Base-by-base conservation (phyloP, 2,113 vertebrate genomes). In the Thoracochromis brauschi region DNA sequence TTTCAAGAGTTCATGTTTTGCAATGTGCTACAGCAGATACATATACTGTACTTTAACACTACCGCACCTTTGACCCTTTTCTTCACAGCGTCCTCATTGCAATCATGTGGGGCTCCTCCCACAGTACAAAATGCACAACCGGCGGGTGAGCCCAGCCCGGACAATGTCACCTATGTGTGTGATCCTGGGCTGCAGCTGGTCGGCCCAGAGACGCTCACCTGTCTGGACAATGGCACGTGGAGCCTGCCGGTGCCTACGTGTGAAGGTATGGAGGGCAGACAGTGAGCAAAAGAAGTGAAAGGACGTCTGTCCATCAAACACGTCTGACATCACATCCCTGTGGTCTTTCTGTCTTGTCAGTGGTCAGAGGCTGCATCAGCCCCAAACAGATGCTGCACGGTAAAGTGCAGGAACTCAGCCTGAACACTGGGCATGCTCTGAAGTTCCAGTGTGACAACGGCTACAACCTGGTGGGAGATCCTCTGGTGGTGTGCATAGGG, bases 191-290 rank as follows among this genome's bases (percentile, higher is more conserved):
- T 98, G 94, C 96, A 96, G 51, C 94, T 99, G 31, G 94, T 96
- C 49, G 98, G 97, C 24, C 83, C 95, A 9, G 88, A 97, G 38
- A 96, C 92, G 19, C 94, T 97, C 33, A 91, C 57, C 58, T 99
- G 99, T 92, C 97, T 96, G 87, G 94, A 95, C 26, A 94, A 99
- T 81, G 97, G 98, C 53, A 96, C 94, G 0, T 99, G 99, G 99
- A 98, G 97, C 78, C 93, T 91, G 5, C 97, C 97, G 5, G 91
- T 97, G 16, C 99, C 98, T 17, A 96, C 96, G 17, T 99, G 99
- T 93, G 92, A 96, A 92, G 92, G 96, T 97, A 92, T n/a, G 57
- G 13, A 58, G 53, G 9, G 4, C 11, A 7, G 2, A 6, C 29
- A 14, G 9, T 31, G 7, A 42, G 10, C 42, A 65, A 35, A 35